phyloP scores from a whole-genome alignment of 2,797 vertebrate species.

The Onychomys torridus region DNA sequence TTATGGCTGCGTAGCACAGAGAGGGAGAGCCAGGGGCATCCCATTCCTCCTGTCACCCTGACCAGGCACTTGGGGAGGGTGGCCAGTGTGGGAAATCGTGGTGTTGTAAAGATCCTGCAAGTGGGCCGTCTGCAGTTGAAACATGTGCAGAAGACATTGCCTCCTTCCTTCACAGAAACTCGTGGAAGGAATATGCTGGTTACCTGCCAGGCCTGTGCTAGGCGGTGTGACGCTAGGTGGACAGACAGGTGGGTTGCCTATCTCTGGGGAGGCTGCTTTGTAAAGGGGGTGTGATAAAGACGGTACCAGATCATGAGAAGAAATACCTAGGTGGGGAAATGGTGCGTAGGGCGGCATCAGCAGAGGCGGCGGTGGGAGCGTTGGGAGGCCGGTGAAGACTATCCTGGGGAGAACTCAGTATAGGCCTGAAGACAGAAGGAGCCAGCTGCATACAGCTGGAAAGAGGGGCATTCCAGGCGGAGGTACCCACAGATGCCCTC shows the following conservation, averaged over 20 bases:
- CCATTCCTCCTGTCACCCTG: not conserved
- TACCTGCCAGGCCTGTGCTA: not conserved
- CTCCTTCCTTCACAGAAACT: not conserved
- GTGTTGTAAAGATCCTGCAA: not conserved
- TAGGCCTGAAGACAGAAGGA: not conserved
- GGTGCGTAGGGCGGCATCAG: not conserved
- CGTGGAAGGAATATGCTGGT: not conserved
- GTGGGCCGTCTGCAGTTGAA: not conserved
- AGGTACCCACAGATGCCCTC: not conserved
- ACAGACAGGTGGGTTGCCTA: not conserved
- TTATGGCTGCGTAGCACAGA: not conserved
- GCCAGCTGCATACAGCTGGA: not conserved
- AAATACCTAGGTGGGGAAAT: not conserved
- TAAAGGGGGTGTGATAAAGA: not conserved
- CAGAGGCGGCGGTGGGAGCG: too few species aligned
- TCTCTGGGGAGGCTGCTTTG: slow-evolving; percentile 14
- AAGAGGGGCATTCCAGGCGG: not conserved
- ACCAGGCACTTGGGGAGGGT: not conserved
- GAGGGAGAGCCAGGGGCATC: not conserved
- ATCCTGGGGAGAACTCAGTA: not conserved
- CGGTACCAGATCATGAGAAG: not conserved
- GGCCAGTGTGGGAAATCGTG: not conserved
- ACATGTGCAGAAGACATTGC: not conserved
- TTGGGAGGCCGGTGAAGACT: not conserved
- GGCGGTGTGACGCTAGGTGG: not conserved